These are phyloP conservation scores for Ciconia stormi DNA, from an alignment of 2,113 vertebrate species.

Conservation along the genomic window DNA sequence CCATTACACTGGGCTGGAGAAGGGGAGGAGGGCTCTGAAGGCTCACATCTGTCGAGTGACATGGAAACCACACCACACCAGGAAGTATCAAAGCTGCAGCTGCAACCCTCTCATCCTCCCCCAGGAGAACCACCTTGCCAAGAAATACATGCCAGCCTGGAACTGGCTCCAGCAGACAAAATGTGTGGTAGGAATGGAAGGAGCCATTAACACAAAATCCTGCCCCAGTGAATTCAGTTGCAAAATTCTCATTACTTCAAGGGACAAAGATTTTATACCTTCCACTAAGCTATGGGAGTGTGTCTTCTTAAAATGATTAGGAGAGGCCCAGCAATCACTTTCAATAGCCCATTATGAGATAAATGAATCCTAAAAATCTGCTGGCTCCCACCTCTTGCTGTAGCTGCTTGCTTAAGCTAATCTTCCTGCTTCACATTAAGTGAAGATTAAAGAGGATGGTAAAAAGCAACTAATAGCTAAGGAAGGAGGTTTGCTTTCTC, in stretches of 20 bases:
- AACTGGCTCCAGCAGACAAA: background rate
- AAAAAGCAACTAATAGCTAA: background rate
- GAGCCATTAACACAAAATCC: background rate
- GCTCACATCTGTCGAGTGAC: background rate
- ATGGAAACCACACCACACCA: background rate
- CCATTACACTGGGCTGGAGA: background rate
- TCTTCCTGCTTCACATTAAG: background rate
- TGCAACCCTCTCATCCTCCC: background rate
- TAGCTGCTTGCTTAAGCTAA: background rate
- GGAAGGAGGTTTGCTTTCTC: background rate
- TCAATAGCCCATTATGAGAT: background rate
- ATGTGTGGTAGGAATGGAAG: background rate
- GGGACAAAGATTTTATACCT: background rate
- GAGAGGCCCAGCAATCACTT: background rate
- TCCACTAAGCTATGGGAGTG: background rate
- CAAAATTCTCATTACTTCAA: background rate
- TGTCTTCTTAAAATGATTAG: background rate
- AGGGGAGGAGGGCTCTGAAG: background rate
- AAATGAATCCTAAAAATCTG: slow-evolving; percentile 13
- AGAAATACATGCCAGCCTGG: background rate
- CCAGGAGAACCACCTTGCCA: background rate
- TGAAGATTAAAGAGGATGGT: background rate
- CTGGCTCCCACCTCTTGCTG: background rate
- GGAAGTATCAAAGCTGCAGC: background rate
- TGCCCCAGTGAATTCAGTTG: background rate